Conservation (phyloP, 2,113 vertebrate genomes). For the Sylvietta virens region DNA sequence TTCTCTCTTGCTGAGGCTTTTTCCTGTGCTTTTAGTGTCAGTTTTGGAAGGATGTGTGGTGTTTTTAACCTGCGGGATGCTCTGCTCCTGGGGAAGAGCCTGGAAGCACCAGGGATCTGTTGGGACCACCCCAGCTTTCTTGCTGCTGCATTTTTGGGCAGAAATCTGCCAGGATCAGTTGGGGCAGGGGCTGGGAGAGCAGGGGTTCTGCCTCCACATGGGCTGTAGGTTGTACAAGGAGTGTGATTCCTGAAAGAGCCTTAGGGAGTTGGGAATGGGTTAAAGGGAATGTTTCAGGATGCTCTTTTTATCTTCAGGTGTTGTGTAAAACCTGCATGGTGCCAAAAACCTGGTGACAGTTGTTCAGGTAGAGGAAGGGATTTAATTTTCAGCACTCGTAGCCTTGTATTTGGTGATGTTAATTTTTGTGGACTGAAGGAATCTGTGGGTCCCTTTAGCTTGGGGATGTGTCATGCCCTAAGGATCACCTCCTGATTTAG, state of each 20-base stretch:
- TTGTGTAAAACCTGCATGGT: not conserved
- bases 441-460: accelerated
- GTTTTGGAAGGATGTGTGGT: not conserved
- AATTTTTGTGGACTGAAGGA: not conserved
- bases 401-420: not conserved
- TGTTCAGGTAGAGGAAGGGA: not conserved
- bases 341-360: not conserved
- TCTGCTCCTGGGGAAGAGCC: not conserved
- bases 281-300: not conserved
- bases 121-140: not conserved
- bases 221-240: not conserved
- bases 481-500: not conserved
- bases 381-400: not conserved
- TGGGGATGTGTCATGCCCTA: accelerated
- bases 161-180: accelerated
- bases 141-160: not conserved
- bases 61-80: not conserved
- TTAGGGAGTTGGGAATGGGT: not conserved
- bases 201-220: not conserved
- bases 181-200: not conserved
- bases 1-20: not conserved
- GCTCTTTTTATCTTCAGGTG: not conserved
- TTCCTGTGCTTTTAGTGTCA: not conserved
- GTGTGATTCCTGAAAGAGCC: not conserved
- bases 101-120: not conserved